phyloP scores from a whole-genome alignment of 1,140 invertebrate genomes.

The Nomia melanderi region DNA sequence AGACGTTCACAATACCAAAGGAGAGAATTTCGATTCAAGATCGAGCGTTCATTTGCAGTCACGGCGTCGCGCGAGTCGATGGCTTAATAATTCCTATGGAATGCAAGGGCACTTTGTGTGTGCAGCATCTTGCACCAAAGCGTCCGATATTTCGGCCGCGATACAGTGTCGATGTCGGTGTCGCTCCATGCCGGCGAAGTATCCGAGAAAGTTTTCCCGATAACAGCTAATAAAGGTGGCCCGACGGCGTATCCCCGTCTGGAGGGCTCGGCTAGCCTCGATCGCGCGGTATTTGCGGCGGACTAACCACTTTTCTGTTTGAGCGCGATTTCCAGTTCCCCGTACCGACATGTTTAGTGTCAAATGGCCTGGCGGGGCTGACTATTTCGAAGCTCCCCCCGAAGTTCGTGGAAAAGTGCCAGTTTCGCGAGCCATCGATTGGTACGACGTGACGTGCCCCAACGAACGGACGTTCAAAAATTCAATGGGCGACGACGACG shows the following conservation, averaged over 20 bases:
- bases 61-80: too few species aligned
- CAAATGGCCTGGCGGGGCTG: conserved; percentile 36
- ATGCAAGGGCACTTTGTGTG: background rate
- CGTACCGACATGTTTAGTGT: conserved; percentile 36
- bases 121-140: background rate
- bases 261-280: background rate
- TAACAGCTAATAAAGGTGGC: conserved; percentile 41
- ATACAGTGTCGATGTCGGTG: background rate
- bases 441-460: background rate
- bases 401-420: conserved; percentile 44
- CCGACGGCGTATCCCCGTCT: background rate
- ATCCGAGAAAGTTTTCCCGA: conserved; percentile 30
- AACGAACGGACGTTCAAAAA: conserved; percentile 34
- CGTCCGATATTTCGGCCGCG: background rate
- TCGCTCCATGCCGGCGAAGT: background rate
- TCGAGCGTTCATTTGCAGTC: too few species aligned
- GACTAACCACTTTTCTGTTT: conserved; percentile 36
- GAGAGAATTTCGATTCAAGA: too few species aligned
- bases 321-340: conserved; percentile 39
- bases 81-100: too few species aligned
- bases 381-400: conserved; percentile 38
- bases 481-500: conserved; percentile 22
- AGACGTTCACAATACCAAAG: too few species aligned
- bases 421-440: conserved; percentile 30
- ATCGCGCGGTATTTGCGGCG: conserved; percentile 22